Conservation (phyloP, 2,888 invertebrate species). For the Hirudinaria manillensis region DNA sequence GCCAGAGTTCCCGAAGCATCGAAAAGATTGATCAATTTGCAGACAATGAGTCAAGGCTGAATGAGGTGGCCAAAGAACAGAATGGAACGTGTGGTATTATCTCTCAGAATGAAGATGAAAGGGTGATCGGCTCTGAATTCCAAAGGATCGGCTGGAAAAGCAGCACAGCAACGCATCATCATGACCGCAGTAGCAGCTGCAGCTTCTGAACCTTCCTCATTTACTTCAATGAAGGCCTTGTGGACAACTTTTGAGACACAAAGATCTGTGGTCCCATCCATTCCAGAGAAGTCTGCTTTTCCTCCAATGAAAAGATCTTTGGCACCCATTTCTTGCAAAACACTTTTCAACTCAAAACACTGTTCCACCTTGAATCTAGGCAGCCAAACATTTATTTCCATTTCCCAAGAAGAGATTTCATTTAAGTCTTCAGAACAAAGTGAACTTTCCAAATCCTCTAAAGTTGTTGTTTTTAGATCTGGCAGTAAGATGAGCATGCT, state of each 20-base stretch:
- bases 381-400: constrained; percentile 36
- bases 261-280: constrained; percentile 41
- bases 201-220: constrained; percentile 44
- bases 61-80: constrained; percentile 36
- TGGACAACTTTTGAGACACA: constrained; percentile 47
- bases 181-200: constrained; percentile 43
- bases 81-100: constrained; percentile 33
- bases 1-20: no score
- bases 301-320: constrained; percentile 39
- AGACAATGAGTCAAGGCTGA: constrained; percentile 5
- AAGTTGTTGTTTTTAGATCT: background rate
- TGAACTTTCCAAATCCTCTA: constrained; percentile 27
- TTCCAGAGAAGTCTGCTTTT: constrained; percentile 48
- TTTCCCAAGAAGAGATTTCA: constrained; percentile 8
- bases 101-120: constrained; percentile 39
- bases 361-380: constrained; percentile 40
- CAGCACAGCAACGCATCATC: constrained; percentile 9
- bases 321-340: constrained; percentile 37
- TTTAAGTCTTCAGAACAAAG: constrained; percentile 28
- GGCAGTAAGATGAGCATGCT: constrained; percentile 29
- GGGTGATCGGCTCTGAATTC: constrained; percentile 38
- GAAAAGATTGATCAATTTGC: no score
- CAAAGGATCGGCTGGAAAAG: background rate
- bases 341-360: constrained; percentile 33
- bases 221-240: constrained; percentile 48